A percentile compares a stretch with the other conserved stretches of the same genome.
Evolutionary conservation across 2,888 invertebrate genomes (phyloP).

Genomic region (Brachyptera risi): DNA sequence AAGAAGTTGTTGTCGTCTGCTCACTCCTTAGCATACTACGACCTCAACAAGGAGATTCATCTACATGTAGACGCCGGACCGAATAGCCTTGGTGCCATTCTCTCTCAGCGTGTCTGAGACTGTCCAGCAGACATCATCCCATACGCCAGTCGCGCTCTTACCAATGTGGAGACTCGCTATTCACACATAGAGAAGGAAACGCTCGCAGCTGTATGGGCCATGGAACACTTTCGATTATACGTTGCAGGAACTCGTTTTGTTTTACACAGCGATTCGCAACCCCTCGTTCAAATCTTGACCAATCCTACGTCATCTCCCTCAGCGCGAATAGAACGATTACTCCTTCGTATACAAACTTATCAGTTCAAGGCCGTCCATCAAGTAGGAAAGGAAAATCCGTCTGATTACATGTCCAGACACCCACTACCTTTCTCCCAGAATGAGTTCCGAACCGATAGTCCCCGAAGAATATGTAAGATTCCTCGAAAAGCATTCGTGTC

Average conservation of each 20-base stretch:
- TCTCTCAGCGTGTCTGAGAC: background rate
- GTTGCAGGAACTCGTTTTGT: background rate
- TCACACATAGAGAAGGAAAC: background rate
- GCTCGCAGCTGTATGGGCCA: background rate
- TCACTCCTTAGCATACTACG: background rate
- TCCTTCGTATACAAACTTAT: background rate
- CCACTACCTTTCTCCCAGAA: background rate
- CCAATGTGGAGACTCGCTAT: background rate
- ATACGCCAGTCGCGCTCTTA: background rate
- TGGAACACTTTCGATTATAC: conserved; percentile 7
- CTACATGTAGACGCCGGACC: conserved; percentile 8
- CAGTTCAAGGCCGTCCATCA: background rate
- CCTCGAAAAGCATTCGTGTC: background rate
- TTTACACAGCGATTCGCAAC: background rate
- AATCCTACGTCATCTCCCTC: background rate
- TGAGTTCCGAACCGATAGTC: background rate
- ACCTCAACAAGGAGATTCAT: background rate
- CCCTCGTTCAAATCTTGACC: background rate
- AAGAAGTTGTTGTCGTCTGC: background rate
- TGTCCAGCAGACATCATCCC: background rate
- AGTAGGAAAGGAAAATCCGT: background rate
- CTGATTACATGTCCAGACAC: conserved; percentile 8
- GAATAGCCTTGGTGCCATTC: background rate
- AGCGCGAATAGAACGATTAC: conserved; percentile 2
- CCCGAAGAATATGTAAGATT: background rate